Conservation (phyloP, 2,797 vertebrate genomes). For the Rhinoraja longicauda region DNA sequence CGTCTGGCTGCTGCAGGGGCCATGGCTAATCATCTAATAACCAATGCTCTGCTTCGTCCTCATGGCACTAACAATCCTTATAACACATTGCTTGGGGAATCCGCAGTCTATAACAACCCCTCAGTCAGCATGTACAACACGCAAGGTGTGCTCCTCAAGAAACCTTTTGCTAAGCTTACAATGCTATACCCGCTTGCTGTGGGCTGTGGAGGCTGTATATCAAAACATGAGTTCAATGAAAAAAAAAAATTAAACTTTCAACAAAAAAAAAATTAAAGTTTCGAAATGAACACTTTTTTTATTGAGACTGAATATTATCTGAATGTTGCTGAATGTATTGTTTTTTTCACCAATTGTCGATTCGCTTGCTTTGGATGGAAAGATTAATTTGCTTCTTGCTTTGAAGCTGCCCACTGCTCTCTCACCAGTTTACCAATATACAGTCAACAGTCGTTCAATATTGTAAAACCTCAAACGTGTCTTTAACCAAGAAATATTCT, state of each 20-base stretch:
- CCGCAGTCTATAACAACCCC: constrained; percentile 99
- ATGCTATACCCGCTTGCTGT: not conserved
- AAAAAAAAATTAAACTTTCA: not conserved
- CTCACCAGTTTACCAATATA: constrained; percentile 16
- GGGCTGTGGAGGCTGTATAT: constrained; percentile 34
- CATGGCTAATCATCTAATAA: constrained; percentile 99
- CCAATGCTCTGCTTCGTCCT: constrained; percentile 99
- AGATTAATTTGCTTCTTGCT: constrained; percentile 14
- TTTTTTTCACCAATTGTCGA: constrained; percentile 2
- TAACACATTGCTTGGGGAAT: constrained; percentile 99
- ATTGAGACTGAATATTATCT: not conserved
- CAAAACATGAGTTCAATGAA: not conserved
- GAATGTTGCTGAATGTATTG: not conserved
- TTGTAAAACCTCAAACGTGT: constrained; percentile 43
- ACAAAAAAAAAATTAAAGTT: not conserved
- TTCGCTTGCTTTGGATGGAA: not conserved
- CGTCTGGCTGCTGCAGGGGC: constrained; percentile 93
- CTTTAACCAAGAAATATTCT: constrained; percentile 47
- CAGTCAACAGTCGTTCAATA: constrained; percentile 3
- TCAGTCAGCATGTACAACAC: constrained; percentile 99
- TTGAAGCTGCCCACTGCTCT: not conserved
- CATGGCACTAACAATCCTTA: constrained; percentile 99
- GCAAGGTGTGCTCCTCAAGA: constrained; percentile 85
- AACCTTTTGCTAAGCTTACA: constrained; percentile 20
- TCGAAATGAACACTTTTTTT: not conserved